Evolutionary conservation across 2,113 vertebrate species (phyloP).

Genomic region (Tenebrosternarchus preto): DNA sequence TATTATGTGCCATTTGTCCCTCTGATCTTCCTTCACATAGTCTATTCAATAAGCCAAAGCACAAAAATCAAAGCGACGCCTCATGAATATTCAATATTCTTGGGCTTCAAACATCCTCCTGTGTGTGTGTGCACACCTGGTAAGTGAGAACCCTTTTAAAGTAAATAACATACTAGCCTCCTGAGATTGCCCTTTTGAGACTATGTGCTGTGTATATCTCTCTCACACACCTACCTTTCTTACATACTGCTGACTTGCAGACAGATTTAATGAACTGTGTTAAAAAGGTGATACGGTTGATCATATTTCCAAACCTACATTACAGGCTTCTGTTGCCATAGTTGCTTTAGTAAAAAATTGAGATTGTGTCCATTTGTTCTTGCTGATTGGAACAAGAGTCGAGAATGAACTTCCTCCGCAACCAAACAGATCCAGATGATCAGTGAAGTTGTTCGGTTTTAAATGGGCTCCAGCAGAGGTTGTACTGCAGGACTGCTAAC

Average conservation of each 20-base stretch:
- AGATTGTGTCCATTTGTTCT: not conserved
- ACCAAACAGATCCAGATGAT: not conserved
- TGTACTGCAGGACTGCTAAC: no score
- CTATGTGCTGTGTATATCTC: no score
- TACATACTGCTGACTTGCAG: not conserved
- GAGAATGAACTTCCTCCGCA: not conserved
- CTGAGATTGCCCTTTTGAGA: conserved; percentile 57
- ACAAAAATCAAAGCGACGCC: conserved; percentile 65
- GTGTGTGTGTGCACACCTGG: not conserved
- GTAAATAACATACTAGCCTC: conserved; percentile 60
- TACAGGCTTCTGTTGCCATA: not conserved
- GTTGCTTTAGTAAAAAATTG: not conserved
- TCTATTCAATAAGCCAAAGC: no score
- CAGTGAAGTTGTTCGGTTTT: no score
- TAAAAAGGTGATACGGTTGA: not conserved
- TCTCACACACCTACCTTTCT: not conserved
- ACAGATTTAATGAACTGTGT: not conserved
- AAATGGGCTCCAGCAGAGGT: no score
- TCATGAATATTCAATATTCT: conserved; percentile 41
- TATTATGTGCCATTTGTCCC: no score
- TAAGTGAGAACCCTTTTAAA: conserved; percentile 53
- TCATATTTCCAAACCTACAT: not conserved
- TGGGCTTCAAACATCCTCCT: conserved; percentile 70
- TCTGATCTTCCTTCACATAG: no score
- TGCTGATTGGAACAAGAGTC: not conserved